phyloP scores from a whole-genome alignment of 1,140 invertebrate genomes.

The Drosophila kikkawai region DNA sequence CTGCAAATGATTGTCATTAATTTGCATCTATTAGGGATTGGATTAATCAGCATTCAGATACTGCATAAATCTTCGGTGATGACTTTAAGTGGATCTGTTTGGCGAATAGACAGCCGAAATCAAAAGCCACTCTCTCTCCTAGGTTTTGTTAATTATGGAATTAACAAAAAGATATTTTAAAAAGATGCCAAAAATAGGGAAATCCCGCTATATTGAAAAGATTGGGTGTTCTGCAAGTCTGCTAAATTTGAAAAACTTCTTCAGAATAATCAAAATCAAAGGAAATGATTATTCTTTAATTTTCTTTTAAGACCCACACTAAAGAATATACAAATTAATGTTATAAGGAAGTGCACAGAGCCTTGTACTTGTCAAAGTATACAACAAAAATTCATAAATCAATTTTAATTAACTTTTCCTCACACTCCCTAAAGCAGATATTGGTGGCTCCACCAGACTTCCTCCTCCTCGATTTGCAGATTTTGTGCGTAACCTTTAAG shows the following conservation, averaged over 20 bases:
- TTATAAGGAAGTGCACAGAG: neutral
- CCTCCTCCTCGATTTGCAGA: constrained; percentile 1
- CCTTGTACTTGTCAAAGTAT: neutral
- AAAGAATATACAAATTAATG: neutral
- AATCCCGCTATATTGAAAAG: neutral
- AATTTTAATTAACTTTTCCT: constrained; percentile 6
- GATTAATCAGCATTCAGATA: constrained; percentile 30
- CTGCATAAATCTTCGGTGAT: constrained; percentile 25
- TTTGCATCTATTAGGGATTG: constrained; percentile 51
- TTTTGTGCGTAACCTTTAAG: constrained; percentile 42
- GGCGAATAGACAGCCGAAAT: constrained; percentile 8
- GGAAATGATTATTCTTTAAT: neutral
- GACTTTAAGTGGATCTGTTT: constrained; percentile 24
- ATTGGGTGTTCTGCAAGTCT: neutral
- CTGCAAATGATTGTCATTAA: constrained; percentile 59
- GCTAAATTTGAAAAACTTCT: neutral
- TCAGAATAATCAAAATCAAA: neutral
- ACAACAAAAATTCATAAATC: neutral
- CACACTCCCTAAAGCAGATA: neutral
- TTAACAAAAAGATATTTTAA: neutral
- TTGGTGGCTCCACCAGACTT: constrained; percentile 1
- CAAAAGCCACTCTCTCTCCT: constrained; percentile 27
- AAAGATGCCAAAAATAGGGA: neutral
- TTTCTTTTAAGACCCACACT: neutral
- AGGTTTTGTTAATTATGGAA: neutral